Evolutionary conservation across 2,113 vertebrate genomes (phyloP).

Genomic region (Dendropsophus ebraccatus): DNA sequence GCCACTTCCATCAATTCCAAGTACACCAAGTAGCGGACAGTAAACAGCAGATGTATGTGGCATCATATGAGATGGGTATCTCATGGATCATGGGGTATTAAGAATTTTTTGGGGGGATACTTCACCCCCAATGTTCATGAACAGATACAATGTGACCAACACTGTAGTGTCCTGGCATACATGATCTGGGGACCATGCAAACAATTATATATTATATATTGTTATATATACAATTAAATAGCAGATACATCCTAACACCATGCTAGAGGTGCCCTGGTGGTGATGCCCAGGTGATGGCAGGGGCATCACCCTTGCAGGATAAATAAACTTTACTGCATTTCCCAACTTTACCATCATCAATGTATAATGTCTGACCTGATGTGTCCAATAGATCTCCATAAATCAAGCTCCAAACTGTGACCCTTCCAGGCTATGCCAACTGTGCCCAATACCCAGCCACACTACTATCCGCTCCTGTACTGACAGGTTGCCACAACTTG

Average conservation of each 20-base stretch:
- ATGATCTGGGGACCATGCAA: too few relatives aligned
- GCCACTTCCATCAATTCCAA: not conserved
- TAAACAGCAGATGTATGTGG: not conserved
- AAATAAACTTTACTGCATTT: too few relatives aligned
- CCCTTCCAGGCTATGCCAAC: not conserved
- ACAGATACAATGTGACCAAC: too few relatives aligned
- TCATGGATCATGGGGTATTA: too few relatives aligned
- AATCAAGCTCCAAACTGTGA: not conserved
- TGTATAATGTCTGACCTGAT: not conserved
- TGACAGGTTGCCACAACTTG: not conserved
- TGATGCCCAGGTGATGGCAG: not conserved
- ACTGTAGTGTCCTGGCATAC: too few relatives aligned
- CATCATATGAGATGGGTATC: not conserved
- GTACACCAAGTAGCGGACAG: not conserved
- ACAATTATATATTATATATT: too few relatives aligned
- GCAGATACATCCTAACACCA: too few relatives aligned
- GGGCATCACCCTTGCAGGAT: not conserved
- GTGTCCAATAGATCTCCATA: not conserved
- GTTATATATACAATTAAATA: too few relatives aligned
- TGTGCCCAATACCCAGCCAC: not conserved
- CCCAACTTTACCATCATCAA: not conserved
- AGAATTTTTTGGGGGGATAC: too few relatives aligned
- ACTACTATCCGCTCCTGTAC: not conserved
- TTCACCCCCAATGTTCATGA: too few relatives aligned
- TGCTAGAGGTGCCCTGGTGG: too few relatives aligned